Percentiles rank a stretch among this genome's conserved stretches.
Conservation (phyloP, 2,888 invertebrate genomes). For the Lasioglossum zephyrum region DNA sequence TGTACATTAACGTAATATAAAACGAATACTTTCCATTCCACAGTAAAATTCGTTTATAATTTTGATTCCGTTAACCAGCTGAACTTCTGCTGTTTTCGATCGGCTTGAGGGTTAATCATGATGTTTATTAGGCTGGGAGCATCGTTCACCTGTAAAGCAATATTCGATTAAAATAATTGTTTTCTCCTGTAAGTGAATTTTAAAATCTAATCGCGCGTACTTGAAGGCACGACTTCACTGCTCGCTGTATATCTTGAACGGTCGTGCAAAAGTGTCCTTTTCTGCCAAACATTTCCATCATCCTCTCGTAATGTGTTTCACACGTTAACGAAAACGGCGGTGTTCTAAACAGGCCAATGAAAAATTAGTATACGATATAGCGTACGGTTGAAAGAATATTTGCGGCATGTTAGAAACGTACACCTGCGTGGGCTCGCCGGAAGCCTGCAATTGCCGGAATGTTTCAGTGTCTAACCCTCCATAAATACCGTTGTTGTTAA, state of each 20-base stretch:
- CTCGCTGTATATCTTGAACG: slow-evolving; percentile 90
- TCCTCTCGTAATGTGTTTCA: slow-evolving; percentile 94
- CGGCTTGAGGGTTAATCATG: slow-evolving; percentile 94
- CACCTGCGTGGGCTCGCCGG: slow-evolving; percentile 91
- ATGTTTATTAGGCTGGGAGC: slow-evolving; percentile 95
- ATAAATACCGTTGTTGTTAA: slow-evolving; percentile 98
- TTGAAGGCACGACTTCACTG: slow-evolving; percentile 88
- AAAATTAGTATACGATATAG: neutral
- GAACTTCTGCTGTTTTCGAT: slow-evolving; percentile 95
- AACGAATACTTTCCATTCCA: neutral
- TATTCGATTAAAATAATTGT: neutral
- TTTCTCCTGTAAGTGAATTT: neutral
- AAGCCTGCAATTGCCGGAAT: slow-evolving; percentile 89
- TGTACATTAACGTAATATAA: neutral
- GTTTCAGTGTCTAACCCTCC: slow-evolving; percentile 92
- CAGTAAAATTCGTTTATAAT: slow-evolving; percentile 46
- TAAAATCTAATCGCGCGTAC: slow-evolving; percentile 73
- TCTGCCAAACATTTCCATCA: slow-evolving; percentile 94
- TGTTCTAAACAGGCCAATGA: slow-evolving; percentile 86
- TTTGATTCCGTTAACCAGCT: slow-evolving; percentile 97
- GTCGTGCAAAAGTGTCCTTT: slow-evolving; percentile 92
- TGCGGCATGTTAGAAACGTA: slow-evolving; percentile 84
- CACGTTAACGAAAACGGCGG: slow-evolving; percentile 93
- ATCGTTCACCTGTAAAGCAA: slow-evolving; percentile 86
- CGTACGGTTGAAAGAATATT: neutral